Evolutionary conservation across 2,113 vertebrate genomes (phyloP), one percentile per base, ranked within the genome.

Genomic region (Empidonax alnorum): DNA sequence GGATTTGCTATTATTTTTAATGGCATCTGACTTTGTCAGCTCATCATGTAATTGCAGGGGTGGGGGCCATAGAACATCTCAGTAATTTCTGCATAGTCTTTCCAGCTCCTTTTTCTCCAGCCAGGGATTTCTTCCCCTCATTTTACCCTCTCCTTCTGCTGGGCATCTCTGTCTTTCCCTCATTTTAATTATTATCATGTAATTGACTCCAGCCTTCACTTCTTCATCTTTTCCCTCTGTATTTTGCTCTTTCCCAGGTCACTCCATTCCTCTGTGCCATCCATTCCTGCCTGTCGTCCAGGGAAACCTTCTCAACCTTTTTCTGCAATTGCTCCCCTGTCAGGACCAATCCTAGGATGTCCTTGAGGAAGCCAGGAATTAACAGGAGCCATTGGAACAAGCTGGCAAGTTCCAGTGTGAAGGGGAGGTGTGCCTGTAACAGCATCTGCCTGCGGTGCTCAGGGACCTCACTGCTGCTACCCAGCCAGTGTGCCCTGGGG

Each of bases 1-100:
- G 41, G 50, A 74, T 89, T 94, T 94, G 61, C 49, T 93, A 66
- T 91, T 91, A 87, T 87, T 87, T 94, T 93, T 94, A 93, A 94
- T 87, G 78, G 67, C 49, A 85, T 62, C 71, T 79, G 49, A 93
- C 78, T 96, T 91, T 49, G 79, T 90, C 78, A 96, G 74, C 44
- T 96, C 49, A 65, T 91, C 49, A n/a, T 30, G 31, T 76, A 91
- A 79, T 65, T 87, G 67, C 58, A 91, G 69, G 63, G 44, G 49
- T 30, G 24, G 74, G 74, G 67, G 67, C 53, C 85, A 77, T 28
- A 83, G 75, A 95, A 91, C 10, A 49, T 58, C 62, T 82, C 49
- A 19, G 14, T 69, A 73, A 62, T 91, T 89, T 25, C 58, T 75
- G 42, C 21, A 49, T 5, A n/a, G 14, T 47, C 66, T 82, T 93